These are phyloP conservation scores for Pseudanteris insignis DNA, from an alignment of 2,888 invertebrate species.

Conservation along the genomic window DNA sequence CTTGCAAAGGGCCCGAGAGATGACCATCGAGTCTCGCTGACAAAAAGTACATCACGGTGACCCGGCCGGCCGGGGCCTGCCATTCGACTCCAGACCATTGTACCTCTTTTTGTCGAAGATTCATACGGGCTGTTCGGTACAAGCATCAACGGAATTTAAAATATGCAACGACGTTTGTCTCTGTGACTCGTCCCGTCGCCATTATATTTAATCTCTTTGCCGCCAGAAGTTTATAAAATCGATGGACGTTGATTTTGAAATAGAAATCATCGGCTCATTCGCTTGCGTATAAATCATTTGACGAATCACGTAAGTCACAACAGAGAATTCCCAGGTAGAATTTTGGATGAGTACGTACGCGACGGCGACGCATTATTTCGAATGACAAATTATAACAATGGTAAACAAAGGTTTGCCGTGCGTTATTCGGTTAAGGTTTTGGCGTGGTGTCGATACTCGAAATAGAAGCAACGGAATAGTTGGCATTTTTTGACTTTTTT, in stretches of 20 bases:
- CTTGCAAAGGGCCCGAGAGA: not conserved
- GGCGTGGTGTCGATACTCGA: conserved; percentile 3
- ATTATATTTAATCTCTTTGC: conserved; percentile 30
- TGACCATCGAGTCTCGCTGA: conserved; percentile 19
- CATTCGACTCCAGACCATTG: conserved; percentile 54
- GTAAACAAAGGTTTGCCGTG: conserved; percentile 10
- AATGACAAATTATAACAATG: conserved; percentile 9
- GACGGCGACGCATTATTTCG: no score
- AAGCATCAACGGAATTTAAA: conserved; percentile 62
- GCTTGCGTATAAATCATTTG: no score
- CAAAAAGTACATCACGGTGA: conserved; percentile 44
- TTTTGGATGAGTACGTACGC: no score
- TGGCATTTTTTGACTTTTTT: conserved; percentile 18
- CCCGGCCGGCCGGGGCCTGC: conserved; percentile 54
- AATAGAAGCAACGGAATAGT: conserved; percentile 16
- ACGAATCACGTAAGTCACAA: no score
- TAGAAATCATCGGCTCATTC: no score
- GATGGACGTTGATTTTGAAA: no score
- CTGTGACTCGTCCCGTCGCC: conserved; percentile 7
- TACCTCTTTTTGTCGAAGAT: conserved; percentile 59
- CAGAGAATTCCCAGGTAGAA: no score
- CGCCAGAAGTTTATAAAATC: no score
- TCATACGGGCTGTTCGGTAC: conserved; percentile 54
- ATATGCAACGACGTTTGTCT: conserved; percentile 56
- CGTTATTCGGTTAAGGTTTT: not conserved